A percentile compares a stretch with the other conserved stretches of the same genome.
phyloP scores from a whole-genome alignment of 2,797 vertebrate species.

The Rhinella marina region DNA sequence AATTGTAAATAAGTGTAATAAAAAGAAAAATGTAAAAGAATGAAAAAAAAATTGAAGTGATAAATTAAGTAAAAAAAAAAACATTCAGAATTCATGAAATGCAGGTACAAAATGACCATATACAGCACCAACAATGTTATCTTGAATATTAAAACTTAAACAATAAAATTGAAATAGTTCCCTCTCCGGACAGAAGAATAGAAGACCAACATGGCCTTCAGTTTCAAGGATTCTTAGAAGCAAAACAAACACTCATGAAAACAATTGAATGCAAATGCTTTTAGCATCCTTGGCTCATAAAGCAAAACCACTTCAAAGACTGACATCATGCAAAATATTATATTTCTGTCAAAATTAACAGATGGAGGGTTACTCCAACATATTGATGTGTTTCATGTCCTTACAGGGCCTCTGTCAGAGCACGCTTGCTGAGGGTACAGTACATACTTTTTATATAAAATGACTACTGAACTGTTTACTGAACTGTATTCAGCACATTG shows the following conservation, averaged over 20 bases:
- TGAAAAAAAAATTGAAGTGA: no score
- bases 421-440: background rate
- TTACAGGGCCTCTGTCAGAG: slow-evolving; percentile 17
- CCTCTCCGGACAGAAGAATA: background rate
- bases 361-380: slow-evolving; percentile 19
- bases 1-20: no score
- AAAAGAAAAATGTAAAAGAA: no score
- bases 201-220: background rate
- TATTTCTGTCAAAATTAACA: slow-evolving; percentile 19
- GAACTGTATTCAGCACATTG: no score
- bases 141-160: background rate
- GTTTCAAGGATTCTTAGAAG: slow-evolving; percentile 16
- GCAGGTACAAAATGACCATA: background rate
- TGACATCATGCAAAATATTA: background rate
- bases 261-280: slow-evolving; percentile 17
- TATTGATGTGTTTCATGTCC: slow-evolving; percentile 7
- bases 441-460: background rate
- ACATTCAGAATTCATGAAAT: background rate
- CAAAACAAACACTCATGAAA: slow-evolving; percentile 14
- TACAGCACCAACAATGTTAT: background rate
- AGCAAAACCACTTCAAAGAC: slow-evolving; percentile 7
- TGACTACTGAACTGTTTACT: background rate
- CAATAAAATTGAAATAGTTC: background rate
- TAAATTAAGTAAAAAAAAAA: background rate
- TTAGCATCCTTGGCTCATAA: slow-evolving; percentile 13